Conservation (phyloP, 2,113 vertebrate genomes). For the Spilogale gracilis region DNA sequence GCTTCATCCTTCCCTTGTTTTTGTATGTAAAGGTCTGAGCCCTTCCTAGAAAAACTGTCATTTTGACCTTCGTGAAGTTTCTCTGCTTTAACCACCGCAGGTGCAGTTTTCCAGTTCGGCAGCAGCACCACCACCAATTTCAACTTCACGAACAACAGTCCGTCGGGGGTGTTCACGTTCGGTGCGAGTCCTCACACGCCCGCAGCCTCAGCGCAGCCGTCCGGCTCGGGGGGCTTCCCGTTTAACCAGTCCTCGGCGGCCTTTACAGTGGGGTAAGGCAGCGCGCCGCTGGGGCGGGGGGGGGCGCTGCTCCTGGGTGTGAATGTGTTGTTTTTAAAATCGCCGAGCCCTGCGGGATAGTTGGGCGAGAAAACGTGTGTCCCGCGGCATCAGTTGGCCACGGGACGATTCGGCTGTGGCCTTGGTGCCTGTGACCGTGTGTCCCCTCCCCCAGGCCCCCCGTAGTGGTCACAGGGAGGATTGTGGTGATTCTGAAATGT, state of each 20-base stretch:
- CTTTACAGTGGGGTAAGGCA: neutral
- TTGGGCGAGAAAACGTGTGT: no score
- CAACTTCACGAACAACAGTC: conserved; percentile 87
- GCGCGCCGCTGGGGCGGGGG: no score
- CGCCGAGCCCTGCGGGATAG: no score
- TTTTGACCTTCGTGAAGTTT: conserved; percentile 6
- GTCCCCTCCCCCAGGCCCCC: neutral
- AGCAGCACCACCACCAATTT: conserved; percentile 90
- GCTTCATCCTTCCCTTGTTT: neutral
- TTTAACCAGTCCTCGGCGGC: conserved; percentile 87
- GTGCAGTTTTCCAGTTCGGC: conserved; percentile 94
- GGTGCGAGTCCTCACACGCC: conserved; percentile 85
- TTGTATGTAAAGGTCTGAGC: neutral
- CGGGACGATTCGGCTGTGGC: no score
- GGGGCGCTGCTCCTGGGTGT: no score
- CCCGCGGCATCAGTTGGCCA: no score
- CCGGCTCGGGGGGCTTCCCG: conserved; percentile 89
- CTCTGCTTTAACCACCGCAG: conserved; percentile 79
- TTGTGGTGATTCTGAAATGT: conserved; percentile 42
- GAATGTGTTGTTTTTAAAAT: no score
- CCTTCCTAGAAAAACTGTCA: neutral
- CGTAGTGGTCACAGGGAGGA: neutral
- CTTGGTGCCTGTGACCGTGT: no score
- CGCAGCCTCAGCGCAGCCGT: conserved; percentile 87
- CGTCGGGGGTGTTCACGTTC: conserved; percentile 93